These are phyloP conservation scores for Netelia fuscicornis DNA, from an alignment of 2,888 invertebrate species.

Conservation along the genomic window DNA sequence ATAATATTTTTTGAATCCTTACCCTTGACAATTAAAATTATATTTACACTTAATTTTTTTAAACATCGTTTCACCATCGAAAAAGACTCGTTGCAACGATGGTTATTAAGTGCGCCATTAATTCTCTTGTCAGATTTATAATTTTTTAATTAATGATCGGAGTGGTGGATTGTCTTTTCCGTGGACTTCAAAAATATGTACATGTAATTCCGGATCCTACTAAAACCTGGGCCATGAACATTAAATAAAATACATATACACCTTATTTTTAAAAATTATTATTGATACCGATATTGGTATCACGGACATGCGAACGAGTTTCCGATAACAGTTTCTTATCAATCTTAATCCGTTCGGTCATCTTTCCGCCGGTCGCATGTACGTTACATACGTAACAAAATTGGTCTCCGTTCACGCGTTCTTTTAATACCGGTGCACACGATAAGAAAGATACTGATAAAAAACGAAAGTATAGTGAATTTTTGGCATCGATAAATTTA, in stretches of 20 bases:
- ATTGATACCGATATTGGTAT: conserved; percentile 49
- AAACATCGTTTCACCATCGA: no score
- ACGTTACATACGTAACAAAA: neutral
- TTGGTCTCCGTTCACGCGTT: conserved; percentile 19
- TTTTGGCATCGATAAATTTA: neutral
- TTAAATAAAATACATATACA: conserved; percentile 18
- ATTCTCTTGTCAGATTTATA: no score
- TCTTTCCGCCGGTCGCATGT: conserved; percentile 14
- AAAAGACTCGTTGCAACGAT: no score
- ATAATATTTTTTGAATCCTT: no score
- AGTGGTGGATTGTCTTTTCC: neutral
- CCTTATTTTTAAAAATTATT: neutral
- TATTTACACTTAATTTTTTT: no score
- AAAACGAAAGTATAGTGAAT: neutral
- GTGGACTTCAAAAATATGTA: conserved; percentile 9
- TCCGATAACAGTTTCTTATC: conserved; percentile 46
- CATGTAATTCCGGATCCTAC: neutral
- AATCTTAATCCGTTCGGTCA: conserved; percentile 30
- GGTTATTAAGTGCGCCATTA: no score
- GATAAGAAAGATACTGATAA: neutral
- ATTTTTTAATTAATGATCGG: neutral
- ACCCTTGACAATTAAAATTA: no score
- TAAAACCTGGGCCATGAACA: conserved; percentile 12
- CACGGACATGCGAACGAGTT: conserved; percentile 16
- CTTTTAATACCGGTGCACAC: neutral